phyloP scores from a whole-genome alignment of 1,140 invertebrate genomes.

The Patella vulgata region DNA sequence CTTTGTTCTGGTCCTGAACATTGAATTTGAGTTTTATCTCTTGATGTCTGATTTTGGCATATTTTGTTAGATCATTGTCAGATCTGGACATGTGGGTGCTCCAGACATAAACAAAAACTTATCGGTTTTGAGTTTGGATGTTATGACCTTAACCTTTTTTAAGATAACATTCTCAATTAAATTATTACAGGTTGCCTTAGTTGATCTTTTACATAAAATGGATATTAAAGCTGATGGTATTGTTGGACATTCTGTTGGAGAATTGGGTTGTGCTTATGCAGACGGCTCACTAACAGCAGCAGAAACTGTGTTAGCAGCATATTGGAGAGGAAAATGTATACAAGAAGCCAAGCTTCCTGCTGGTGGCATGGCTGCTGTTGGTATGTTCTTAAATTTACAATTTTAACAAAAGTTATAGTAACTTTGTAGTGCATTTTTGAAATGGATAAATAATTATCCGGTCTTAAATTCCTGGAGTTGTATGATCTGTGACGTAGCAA shows the following conservation, averaged over 20 bases:
- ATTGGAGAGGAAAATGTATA: conserved; percentile 89
- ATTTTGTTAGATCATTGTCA: too few species aligned
- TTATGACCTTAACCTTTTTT: too few species aligned
- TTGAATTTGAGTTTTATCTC: too few species aligned
- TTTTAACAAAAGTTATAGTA: neutral
- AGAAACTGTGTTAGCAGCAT: conserved; percentile 91
- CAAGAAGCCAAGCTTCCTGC: conserved; percentile 78
- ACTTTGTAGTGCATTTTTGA: neutral
- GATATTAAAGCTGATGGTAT: conserved; percentile 91
- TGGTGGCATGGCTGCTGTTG: conserved; percentile 87
- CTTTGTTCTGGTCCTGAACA: too few species aligned
- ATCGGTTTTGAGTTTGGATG: too few species aligned
- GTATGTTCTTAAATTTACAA: conserved; percentile 55
- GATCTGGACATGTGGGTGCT: too few species aligned
- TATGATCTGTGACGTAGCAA: neutral
- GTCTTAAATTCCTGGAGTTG: neutral
- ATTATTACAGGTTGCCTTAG: conserved; percentile 79
- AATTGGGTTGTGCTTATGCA: conserved; percentile 90
- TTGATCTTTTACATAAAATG: conserved; percentile 82
- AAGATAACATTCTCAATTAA: too few species aligned
- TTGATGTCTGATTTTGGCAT: too few species aligned
- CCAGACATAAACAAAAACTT: too few species aligned
- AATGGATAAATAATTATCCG: neutral
- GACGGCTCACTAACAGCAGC: conserved; percentile 93
- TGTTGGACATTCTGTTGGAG: conserved; percentile 87